Percentiles rank a stretch among this genome's conserved stretches.
phyloP scores from a whole-genome alignment of 2,888 invertebrate genomes.

The Tanypteryx hageni region DNA sequence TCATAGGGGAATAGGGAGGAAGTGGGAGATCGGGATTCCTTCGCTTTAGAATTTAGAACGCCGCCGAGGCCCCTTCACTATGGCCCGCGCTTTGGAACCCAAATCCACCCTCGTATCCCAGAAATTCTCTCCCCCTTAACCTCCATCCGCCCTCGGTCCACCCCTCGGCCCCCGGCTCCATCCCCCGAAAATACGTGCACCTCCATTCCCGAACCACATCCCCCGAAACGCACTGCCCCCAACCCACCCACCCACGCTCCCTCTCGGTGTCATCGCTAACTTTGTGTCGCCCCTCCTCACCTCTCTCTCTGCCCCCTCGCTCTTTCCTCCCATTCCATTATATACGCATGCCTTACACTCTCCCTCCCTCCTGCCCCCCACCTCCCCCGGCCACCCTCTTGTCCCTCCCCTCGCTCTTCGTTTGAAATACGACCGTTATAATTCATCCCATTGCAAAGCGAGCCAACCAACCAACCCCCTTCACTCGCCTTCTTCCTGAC shows the following conservation, averaged over 20 bases:
- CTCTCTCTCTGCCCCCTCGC: not conserved
- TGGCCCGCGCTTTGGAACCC: not conserved
- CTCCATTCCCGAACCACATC: not conserved
- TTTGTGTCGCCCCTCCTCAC: conserved; percentile 35
- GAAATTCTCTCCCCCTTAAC: not conserved
- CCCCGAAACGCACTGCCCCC: not conserved
- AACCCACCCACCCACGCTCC: conserved; percentile 19
- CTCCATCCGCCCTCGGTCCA: not conserved
- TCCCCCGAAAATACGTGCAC: conserved; percentile 34
- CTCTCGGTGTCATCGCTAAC: conserved; percentile 51
- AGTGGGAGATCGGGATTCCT: conserved; percentile 17
- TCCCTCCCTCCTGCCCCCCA: not conserved
- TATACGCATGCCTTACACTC: conserved; percentile 42
- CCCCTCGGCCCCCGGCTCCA: conserved; percentile 10
- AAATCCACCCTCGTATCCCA: not conserved
- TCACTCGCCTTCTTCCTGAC: conserved; percentile 58
- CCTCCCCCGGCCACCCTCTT: not conserved
- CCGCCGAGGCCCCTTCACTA: not conserved
- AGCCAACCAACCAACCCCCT: conserved; percentile 65
- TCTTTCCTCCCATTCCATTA: not conserved
- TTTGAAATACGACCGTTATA: conserved; percentile 64
- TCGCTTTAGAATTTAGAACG: conserved; percentile 58
- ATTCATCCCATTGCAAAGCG: conserved; percentile 65
- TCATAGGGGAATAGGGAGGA: not conserved
- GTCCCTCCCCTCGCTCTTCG: conserved; percentile 51